These are phyloP conservation scores for Microdon myrmicae DNA, from an alignment of 2,888 invertebrate genomes.

Conservation along the genomic window DNA sequence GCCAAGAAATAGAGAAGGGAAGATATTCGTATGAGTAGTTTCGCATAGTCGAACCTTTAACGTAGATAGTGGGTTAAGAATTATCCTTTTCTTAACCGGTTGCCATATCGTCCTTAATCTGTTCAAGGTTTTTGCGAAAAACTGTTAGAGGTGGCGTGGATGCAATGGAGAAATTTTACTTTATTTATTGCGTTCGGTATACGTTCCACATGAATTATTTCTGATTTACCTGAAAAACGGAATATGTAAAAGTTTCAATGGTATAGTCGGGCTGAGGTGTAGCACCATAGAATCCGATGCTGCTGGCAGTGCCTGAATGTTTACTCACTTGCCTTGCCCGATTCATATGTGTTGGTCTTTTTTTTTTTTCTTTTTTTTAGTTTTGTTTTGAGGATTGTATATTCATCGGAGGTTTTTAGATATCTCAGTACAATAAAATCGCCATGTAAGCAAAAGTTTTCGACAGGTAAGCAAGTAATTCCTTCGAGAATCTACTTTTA, in stretches of 20 bases:
- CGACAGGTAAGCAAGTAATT: slow-evolving; percentile 52
- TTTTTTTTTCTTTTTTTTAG: too few relatives aligned
- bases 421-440: slow-evolving; percentile 46
- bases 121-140: too few relatives aligned
- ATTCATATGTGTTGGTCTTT: slow-evolving; percentile 30
- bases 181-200: slow-evolving; percentile 52
- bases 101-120: too few relatives aligned
- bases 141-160: too few relatives aligned
- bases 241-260: slow-evolving; percentile 50
- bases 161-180: too few relatives aligned
- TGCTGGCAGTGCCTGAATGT: not conserved
- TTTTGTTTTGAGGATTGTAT: too few relatives aligned
- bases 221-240: slow-evolving; percentile 52
- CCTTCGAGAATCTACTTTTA: slow-evolving; percentile 36
- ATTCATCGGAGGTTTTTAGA: slow-evolving; percentile 35
- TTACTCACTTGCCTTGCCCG: slow-evolving; percentile 9
- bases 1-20: too few relatives aligned
- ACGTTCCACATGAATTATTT: slow-evolving; percentile 52
- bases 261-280: slow-evolving; percentile 31
- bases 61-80: too few relatives aligned
- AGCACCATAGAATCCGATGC: slow-evolving; percentile 12
- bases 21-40: too few relatives aligned
- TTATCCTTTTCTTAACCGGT: too few relatives aligned
- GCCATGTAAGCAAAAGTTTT: slow-evolving; percentile 51
- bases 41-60: too few relatives aligned